Percentiles rank a stretch among this genome's conserved stretches.
phyloP scores from a whole-genome alignment of 2,797 vertebrate genomes.

The Coracias cyanogaster region DNA sequence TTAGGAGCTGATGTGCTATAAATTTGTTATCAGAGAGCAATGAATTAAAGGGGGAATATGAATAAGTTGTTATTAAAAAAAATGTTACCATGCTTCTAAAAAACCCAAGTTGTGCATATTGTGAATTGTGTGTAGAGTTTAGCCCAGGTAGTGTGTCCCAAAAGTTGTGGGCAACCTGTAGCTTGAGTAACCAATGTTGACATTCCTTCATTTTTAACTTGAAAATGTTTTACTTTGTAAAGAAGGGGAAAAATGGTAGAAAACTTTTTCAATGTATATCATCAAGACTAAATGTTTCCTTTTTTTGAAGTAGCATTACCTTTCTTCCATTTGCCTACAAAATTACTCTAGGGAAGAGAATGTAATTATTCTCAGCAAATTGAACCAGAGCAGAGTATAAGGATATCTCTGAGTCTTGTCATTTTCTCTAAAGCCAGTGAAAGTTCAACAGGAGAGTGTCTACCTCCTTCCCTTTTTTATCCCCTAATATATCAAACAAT shows the following conservation, averaged over 20 bases:
- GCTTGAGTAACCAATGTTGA: not conserved
- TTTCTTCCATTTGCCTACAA: not conserved
- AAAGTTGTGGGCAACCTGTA: not conserved
- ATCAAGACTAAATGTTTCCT: not conserved
- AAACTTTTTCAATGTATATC: not conserved
- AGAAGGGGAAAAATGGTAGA: not conserved
- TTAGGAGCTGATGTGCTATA: not conserved
- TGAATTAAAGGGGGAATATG: not conserved
- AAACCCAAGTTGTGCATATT: not conserved
- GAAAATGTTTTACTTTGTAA: not conserved
- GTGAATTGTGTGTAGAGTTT: not conserved
- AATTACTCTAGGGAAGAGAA: conserved; percentile 36
- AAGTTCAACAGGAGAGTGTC: not conserved
- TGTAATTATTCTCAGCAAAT: conserved; percentile 53
- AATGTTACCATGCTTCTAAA: not conserved
- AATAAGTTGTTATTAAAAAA: not conserved
- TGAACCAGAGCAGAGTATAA: conserved; percentile 25
- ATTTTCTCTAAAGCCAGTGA: conserved; percentile 1
- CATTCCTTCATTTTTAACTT: not conserved
- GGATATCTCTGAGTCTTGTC: not conserved
- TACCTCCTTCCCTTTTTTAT: not conserved
- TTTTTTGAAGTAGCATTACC: conserved; percentile 2
- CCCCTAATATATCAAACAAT: not conserved
- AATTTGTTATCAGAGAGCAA: not conserved
- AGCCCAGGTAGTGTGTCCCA: not conserved